Conservation (phyloP, 2,113 vertebrate genomes). For the Xerus inauris region DNA sequence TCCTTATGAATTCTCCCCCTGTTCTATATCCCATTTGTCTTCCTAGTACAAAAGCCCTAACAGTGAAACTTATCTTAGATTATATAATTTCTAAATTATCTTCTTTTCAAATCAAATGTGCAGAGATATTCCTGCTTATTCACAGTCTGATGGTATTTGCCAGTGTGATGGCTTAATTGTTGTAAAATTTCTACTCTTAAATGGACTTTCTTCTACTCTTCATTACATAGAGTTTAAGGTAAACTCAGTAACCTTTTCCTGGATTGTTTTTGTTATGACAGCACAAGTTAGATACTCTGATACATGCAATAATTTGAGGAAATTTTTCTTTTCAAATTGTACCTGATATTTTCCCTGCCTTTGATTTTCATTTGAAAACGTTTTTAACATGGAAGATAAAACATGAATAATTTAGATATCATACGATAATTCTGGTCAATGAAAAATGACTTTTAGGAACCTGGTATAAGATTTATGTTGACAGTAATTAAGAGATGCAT, state of each 20-base stretch:
- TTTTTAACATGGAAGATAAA: slow-evolving; percentile 32
- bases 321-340: slow-evolving; percentile 9
- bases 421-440: slow-evolving; percentile 51
- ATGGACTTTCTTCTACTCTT: not conserved
- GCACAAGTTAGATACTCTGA: slow-evolving; percentile 55
- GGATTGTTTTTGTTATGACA: slow-evolving; percentile 77
- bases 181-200: not conserved
- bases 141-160: not conserved
- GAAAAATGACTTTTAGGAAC: slow-evolving; percentile 51
- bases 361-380: slow-evolving; percentile 40
- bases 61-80: not conserved
- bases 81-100: not conserved
- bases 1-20: not conserved
- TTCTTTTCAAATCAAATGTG: not conserved
- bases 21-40: not conserved
- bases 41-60: not conserved
- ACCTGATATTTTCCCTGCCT: not conserved
- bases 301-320: slow-evolving; percentile 13
- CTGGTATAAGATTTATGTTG: not conserved
- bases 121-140: not conserved
- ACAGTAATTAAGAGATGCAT: not conserved
- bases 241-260: not conserved
- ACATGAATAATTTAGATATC: not conserved
- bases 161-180: slow-evolving; percentile 9
- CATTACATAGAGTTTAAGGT: not conserved